Evolutionary conservation across 2,888 invertebrate genomes (phyloP), one percentile per base, ranked within the genome.

Genomic region (Eueremaeus valkanovi): DNA sequence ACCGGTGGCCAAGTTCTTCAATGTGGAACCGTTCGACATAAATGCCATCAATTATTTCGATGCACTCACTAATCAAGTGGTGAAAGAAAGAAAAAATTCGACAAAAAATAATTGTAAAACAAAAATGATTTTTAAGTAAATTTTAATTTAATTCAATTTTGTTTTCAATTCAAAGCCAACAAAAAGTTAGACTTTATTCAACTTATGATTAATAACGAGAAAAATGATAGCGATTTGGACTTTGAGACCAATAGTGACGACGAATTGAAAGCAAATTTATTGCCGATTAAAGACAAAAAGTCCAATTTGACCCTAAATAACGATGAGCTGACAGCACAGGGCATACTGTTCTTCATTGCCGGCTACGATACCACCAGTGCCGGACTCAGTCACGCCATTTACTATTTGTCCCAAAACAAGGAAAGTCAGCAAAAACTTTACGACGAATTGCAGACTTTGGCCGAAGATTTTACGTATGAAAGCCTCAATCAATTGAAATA

Each of bases 361-460:
- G 72, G 51, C 11, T 72, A 51, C 33, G 49, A 72, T 33, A 51
- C 72, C 18, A 66, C 66, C 21, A 66, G 33, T 29, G 45, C 55
- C 1, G 55, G 33, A 0, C 5, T 72, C 1, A 6, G 18, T 72
- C 72, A 51, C 18, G 18, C 5, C n/a, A 31, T 51, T 5, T 45
- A 72, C 45, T 72, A 31, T 72, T 45, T 55, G 24, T 18, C 66
- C 3, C 1, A 31, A 66, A 33, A 66, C 11, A 33, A 1, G 1
- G 73, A 63, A 1, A 36, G 49, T 45, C 77, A 77, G 55, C 63
- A 75, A 21, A 73, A 68, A 75, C 66, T 77, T 16, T 42, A 58
- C 24, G 75, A 77, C 36, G 77, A 77, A 42, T 40, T 68, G 33
- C 18, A 33, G 5, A 18, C 18, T 9, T 31, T 63, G 16, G 3